phyloP scores from a whole-genome alignment of 2,888 invertebrate species.

The Tachina lurida region DNA sequence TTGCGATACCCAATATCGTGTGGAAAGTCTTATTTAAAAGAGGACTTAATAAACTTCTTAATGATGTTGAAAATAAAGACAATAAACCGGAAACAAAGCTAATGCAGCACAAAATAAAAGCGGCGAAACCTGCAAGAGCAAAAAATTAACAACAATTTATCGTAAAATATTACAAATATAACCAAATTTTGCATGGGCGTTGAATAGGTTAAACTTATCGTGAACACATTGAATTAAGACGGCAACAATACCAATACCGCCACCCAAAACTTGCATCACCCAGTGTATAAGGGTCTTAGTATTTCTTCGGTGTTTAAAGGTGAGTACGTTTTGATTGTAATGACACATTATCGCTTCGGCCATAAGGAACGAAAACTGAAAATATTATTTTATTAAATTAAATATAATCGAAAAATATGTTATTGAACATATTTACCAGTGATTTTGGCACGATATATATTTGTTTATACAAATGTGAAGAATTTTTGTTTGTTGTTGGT shows the following conservation, averaged over 20 bases:
- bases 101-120: conserved; percentile 78
- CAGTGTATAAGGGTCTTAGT: conserved; percentile 81
- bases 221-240: conserved; percentile 78
- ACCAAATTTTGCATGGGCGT: conserved; percentile 78
- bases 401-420: not conserved
- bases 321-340: conserved; percentile 78
- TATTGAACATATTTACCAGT: not conserved
- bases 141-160: not conserved
- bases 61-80: conserved; percentile 77
- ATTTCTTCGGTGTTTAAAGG: conserved; percentile 76
- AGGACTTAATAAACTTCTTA: conserved; percentile 76
- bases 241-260: conserved; percentile 79
- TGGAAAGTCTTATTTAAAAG: conserved; percentile 80
- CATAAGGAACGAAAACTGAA: conserved; percentile 80
- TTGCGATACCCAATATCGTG: conserved; percentile 77
- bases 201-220: conserved; percentile 75
- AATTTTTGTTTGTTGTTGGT: too few species aligned
- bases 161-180: not conserved
- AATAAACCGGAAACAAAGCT: conserved; percentile 78
- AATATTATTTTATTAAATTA: not conserved
- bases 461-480: not conserved
- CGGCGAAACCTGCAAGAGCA: conserved; percentile 76
- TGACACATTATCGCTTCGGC: conserved; percentile 81
- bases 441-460: not conserved
- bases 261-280: conserved; percentile 79